Conservation (phyloP, 37 sponge, comb jelly and placozoan genomes). For the Geodia barretti region DNA sequence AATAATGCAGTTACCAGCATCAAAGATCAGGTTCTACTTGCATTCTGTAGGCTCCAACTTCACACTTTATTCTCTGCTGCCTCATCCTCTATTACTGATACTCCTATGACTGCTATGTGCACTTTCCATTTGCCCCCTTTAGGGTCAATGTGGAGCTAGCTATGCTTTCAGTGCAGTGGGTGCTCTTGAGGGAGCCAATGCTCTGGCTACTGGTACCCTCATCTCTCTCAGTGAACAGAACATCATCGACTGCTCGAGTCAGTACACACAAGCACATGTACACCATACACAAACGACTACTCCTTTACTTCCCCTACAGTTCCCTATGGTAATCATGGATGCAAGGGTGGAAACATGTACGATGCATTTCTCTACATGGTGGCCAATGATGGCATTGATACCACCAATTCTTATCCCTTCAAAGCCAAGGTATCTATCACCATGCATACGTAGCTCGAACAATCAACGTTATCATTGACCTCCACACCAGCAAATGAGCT, state of each 20-base stretch:
- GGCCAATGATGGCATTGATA: conserved; percentile 50
- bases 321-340: conserved; percentile 73
- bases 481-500: conserved; percentile 27
- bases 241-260: conserved; percentile 53
- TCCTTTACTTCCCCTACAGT: conserved; percentile 13
- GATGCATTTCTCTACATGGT: conserved; percentile 50
- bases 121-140: too few relatives aligned
- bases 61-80: too few relatives aligned
- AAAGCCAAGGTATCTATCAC: conserved; percentile 46
- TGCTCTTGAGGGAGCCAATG: conserved; percentile 66
- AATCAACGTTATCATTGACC: too few relatives aligned
- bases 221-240: conserved; percentile 67
- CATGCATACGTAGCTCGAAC: too few relatives aligned
- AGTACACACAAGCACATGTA: background rate
- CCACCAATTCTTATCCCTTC: conserved; percentile 37
- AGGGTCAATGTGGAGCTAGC: conserved; percentile 76
- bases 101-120: too few relatives aligned
- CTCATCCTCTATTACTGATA: too few relatives aligned
- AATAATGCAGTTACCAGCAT: conserved; percentile 74
- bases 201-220: conserved; percentile 44
- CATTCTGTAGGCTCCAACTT: too few relatives aligned
- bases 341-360: conserved; percentile 63
- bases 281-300: too few relatives aligned
- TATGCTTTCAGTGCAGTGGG: conserved; percentile 82
- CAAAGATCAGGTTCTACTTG: conserved; percentile 69